A percentile compares a stretch with the other conserved stretches of the same genome.
Conservation (phyloP, 2,888 invertebrate species). For the Xanthostigma xanthostigma region DNA sequence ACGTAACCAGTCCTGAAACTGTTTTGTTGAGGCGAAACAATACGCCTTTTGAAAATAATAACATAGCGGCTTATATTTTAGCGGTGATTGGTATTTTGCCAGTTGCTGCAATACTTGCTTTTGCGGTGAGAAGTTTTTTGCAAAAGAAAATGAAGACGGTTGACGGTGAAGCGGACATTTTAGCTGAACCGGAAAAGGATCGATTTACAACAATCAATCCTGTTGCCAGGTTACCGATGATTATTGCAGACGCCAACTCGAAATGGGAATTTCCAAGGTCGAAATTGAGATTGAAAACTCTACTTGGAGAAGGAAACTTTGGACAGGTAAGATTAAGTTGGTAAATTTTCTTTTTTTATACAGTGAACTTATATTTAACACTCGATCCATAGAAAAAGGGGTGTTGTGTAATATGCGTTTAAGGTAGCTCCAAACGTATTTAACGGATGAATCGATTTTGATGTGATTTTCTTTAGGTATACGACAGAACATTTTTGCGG, state of each 20-base stretch:
- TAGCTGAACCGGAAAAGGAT: slow-evolving; percentile 40
- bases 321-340: slow-evolving; percentile 42
- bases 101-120: slow-evolving; percentile 38
- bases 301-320: slow-evolving; percentile 73
- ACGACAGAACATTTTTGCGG: no score
- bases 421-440: background rate
- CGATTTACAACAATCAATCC: slow-evolving; percentile 35
- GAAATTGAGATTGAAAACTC: slow-evolving; percentile 59
- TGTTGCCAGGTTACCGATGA: slow-evolving; percentile 20
- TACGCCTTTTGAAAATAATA: slow-evolving; percentile 33
- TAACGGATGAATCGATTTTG: background rate
- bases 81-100: slow-evolving; percentile 45
- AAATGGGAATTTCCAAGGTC: slow-evolving; percentile 67
- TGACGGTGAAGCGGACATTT: slow-evolving; percentile 40
- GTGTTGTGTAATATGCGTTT: background rate
- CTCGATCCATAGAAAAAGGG: background rate
- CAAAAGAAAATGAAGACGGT: slow-evolving; percentile 33
- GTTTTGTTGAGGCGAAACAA: slow-evolving; percentile 24
- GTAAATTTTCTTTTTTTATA: background rate
- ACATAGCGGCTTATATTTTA: slow-evolving; percentile 43
- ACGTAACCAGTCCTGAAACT: slow-evolving; percentile 9
- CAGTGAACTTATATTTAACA: background rate
- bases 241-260: slow-evolving; percentile 34
- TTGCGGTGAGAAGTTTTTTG: slow-evolving; percentile 37
- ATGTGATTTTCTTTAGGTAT: no score